Percentiles rank a stretch among this genome's conserved stretches.
Evolutionary conservation across 1,140 invertebrate species (phyloP).

Genomic region (Antheraea pernyi): DNA sequence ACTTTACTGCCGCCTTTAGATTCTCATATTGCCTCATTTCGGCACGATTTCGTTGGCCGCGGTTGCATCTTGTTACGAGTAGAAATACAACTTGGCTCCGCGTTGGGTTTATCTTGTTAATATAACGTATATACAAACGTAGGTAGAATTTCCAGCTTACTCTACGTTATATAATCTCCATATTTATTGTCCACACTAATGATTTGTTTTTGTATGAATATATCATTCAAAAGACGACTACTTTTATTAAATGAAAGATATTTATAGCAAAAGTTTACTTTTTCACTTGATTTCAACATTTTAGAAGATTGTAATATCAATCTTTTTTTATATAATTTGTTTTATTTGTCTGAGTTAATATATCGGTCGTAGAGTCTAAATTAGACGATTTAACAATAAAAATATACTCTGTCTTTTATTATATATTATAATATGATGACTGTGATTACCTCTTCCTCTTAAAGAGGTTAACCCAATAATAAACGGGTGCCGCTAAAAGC

Average conservation of each 20-base stretch:
- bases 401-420: too few relatives aligned
- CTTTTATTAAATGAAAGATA: too few relatives aligned
- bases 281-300: too few relatives aligned
- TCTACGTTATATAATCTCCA: background rate
- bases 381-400: too few relatives aligned
- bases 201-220: too few relatives aligned
- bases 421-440: background rate
- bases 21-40: constrained; percentile 27
- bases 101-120: constrained; percentile 3
- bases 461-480: constrained; percentile 8
- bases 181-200: background rate
- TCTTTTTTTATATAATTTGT: too few relatives aligned
- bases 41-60: constrained; percentile 16
- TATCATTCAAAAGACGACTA: too few relatives aligned
- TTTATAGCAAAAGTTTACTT: too few relatives aligned
- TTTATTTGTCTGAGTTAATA: too few relatives aligned
- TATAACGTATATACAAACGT: background rate
- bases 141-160: background rate
- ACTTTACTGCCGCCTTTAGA: constrained; percentile 33
- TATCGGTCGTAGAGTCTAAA: too few relatives aligned
- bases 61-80: constrained; percentile 18
- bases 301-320: too few relatives aligned
- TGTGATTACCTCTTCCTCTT: background rate
- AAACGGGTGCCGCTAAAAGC: constrained; percentile 4
- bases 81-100: constrained; percentile 10